Evolutionary conservation across 2,888 invertebrate genomes (phyloP), one percentile per base, ranked within the genome.

Genomic region (Coleophora flavipennella): DNA sequence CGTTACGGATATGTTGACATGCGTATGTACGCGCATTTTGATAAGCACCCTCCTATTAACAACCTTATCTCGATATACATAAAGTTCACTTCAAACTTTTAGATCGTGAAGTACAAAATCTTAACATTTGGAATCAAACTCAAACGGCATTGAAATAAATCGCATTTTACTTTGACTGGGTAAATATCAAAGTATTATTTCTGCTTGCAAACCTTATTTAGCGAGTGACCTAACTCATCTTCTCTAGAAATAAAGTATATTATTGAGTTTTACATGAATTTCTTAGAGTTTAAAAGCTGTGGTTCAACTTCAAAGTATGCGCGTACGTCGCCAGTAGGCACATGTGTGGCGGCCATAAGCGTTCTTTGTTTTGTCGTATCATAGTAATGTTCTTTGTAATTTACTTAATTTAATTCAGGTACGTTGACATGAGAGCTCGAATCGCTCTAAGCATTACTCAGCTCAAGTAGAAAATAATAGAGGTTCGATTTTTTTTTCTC

Each of bases 1-100:
- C 61, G 60, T 62, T 73, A 65, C 65, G 62, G 63, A 67, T 62
- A 63, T 58, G 67, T 59, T 73, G 76, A 75, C 73, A 66, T 68
- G 75, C 73, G 74, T 75, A n/a, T n/a, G n/a, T n/a, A 64, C 69
- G 71, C 67, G 70, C 67, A 53, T 50, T 47, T 51, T 49, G 20
- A 20, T 20, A 4, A 6, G 20, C 20, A 20, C 20, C 3, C 3
- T 20, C 3, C 20, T 6, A 20, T 3, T 20, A 6, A 3, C 20
- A 20, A 20, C 20, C 20, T 3, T 20, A 20, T 20, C 48, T 49
- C 45, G 34, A 46, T 42, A 44, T 40, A 31, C 2, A 31, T 33
- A 35, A 37, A 37, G 9, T 8, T 32, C 9, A 32, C 14, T 29
- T 31, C 8, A n/a, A 3, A 9, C 4, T 11, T 8, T 10, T 20